These are phyloP conservation scores for Stenichneumon culpator DNA, from an alignment of 2,888 invertebrate genomes.

Conservation along the genomic window DNA sequence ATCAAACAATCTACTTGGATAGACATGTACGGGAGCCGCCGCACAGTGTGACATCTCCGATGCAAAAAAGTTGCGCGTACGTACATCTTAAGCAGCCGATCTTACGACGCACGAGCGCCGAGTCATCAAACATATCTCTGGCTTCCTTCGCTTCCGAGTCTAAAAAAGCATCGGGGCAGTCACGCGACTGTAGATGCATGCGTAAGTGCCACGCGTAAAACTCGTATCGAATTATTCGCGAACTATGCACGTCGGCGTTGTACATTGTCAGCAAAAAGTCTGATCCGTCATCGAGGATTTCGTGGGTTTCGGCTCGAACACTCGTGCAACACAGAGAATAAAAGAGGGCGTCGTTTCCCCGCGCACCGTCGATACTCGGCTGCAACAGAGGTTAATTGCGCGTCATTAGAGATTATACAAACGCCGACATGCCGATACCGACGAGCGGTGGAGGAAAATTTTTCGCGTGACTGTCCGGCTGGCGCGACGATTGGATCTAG, in stretches of 20 bases:
- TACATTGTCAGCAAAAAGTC: neutral
- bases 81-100: neutral
- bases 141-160: constrained; percentile 6
- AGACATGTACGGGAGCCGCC: too few relatives aligned
- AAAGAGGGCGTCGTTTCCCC: too few relatives aligned
- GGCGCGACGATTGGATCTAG: constrained; percentile 44
- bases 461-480: constrained; percentile 58
- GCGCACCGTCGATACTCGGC: neutral
- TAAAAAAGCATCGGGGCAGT: neutral
- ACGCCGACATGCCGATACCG: neutral
- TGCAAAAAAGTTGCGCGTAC: neutral
- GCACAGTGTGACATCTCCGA: too few relatives aligned
- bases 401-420: too few relatives aligned
- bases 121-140: neutral
- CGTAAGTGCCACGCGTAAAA: neutral
- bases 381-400: neutral
- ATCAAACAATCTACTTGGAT: too few relatives aligned
- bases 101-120: neutral
- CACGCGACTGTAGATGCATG: constrained; percentile 4
- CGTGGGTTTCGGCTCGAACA: neutral
- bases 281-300: neutral
- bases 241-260: neutral
- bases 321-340: too few relatives aligned
- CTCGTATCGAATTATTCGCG: neutral
- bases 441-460: constrained; percentile 17